These are phyloP conservation scores for Ormia ochracea DNA, from an alignment of 2,888 invertebrate species.

Conservation along the genomic window DNA sequence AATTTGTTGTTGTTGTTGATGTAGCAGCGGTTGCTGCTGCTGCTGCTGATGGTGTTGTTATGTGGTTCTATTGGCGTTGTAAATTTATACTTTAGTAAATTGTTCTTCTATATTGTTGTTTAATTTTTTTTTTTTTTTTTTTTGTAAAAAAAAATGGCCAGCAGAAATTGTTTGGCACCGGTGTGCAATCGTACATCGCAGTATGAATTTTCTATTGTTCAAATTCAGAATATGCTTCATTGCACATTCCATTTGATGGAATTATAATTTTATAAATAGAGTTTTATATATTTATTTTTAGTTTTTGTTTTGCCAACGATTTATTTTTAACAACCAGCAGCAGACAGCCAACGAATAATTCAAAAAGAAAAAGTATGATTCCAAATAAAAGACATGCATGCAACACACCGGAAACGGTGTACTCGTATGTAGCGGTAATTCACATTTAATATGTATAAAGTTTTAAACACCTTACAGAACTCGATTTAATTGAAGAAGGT, in stretches of 20 bases:
- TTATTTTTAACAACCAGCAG: slow-evolving; percentile 55
- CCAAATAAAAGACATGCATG: neutral
- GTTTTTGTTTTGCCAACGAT: slow-evolving; percentile 6
- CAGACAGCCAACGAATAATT: slow-evolving; percentile 19
- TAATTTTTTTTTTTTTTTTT: neutral
- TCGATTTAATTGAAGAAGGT: neutral
- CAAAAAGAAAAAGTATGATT: neutral
- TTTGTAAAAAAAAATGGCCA: neutral
- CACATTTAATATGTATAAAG: slow-evolving; percentile 18
- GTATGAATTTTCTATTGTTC: slow-evolving; percentile 31
- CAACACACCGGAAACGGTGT: slow-evolving; percentile 51
- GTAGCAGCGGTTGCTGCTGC: neutral
- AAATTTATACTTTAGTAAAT: slow-evolving; percentile 26
- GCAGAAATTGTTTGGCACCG: slow-evolving; percentile 17
- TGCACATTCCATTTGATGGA: slow-evolving; percentile 35
- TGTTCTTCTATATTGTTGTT: slow-evolving; percentile 18
- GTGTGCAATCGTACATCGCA: neutral
- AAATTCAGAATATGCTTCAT: slow-evolving; percentile 27
- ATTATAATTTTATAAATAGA: slow-evolving; percentile 52
- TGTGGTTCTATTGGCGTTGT: slow-evolving; percentile 46
- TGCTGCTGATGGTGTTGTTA: slow-evolving; percentile 14
- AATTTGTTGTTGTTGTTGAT: neutral
- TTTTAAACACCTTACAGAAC: slow-evolving; percentile 5
- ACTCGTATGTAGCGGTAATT: slow-evolving; percentile 35
- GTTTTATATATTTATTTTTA: slow-evolving; percentile 41